Percentiles rank a stretch among this genome's conserved stretches.
These are phyloP conservation scores for Eupithecia inturbata DNA, from an alignment of 2,888 invertebrate species.

Conservation along the genomic window DNA sequence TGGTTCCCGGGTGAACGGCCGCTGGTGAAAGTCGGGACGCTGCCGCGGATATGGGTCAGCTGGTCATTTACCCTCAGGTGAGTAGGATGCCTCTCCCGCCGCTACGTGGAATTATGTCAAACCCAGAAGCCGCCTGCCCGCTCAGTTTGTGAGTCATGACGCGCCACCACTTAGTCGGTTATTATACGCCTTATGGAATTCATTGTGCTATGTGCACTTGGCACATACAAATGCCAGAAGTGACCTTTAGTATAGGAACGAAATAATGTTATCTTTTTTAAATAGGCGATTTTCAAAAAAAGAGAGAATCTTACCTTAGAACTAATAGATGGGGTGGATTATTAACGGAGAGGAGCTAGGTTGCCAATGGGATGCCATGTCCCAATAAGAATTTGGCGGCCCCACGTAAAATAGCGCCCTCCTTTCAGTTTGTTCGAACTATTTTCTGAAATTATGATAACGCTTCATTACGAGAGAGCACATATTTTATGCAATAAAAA, in stretches of 20 bases:
- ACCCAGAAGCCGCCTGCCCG: constrained; percentile 43
- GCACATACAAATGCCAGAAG: constrained; percentile 32
- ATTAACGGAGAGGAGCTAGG: not conserved
- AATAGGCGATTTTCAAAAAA: not conserved
- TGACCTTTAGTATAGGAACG: constrained; percentile 22
- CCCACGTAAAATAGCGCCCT: not conserved
- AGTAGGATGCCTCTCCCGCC: constrained; percentile 55
- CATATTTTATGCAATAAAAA: no score
- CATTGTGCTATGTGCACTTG: constrained; percentile 40
- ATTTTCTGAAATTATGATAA: no score
- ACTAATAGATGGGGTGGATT: no score
- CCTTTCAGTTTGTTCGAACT: no score
- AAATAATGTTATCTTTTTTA: not conserved
- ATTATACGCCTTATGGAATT: constrained; percentile 41
- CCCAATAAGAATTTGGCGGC: not conserved
- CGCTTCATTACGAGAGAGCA: no score
- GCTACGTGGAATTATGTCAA: constrained; percentile 57
- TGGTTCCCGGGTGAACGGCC: constrained; percentile 81
- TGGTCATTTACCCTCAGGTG: constrained; percentile 81
- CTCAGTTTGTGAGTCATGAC: constrained; percentile 42
- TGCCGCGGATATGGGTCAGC: constrained; percentile 75
- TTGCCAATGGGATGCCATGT: not conserved
- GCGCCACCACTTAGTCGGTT: constrained; percentile 38
- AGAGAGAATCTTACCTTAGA: no score
- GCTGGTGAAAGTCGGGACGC: constrained; percentile 76